Percentiles rank a stretch among this genome's conserved stretches.
Conservation (phyloP, 2,113 vertebrate species). For the human region GRCh38 chr18:30874501-30875000, state of each 20-base stretch:
- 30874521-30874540: neutral
- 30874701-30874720: neutral
- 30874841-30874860: neutral
- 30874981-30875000: too few species aligned
- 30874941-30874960: too few species aligned
- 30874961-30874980: too few species aligned
- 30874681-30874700: neutral
- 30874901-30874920: too few species aligned
- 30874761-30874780: neutral
- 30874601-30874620: neutral
- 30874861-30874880: too few species aligned
- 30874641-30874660: neutral
- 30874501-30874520: neutral
- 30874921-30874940: too few species aligned
- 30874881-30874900: too few species aligned
- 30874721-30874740: neutral
- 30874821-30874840: neutral
- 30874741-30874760: neutral
- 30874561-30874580: neutral
- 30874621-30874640: neutral
- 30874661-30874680: neutral
- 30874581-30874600: neutral
- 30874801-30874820: neutral
- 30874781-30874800: neutral
- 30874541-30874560: neutral